Evolutionary conservation across 2,113 vertebrate species (phyloP), one percentile per base, ranked within the genome.

Genomic region (Ia io): DNA sequence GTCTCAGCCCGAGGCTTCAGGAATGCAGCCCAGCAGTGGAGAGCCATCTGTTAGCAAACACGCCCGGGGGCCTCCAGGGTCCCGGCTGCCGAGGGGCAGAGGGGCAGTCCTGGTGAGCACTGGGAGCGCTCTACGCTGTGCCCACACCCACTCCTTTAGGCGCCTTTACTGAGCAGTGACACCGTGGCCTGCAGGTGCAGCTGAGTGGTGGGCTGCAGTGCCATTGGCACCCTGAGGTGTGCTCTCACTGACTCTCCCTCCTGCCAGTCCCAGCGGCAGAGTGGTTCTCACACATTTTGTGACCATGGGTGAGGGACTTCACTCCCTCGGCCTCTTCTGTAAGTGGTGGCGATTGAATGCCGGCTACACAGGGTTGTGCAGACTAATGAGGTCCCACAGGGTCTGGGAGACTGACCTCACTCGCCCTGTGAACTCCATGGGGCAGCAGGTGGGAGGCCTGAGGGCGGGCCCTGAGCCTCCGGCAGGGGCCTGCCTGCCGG

Each of bases 191-290:
- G 2, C 2, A 0, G 11, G 12, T 13, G 22, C 23, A 59, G 56
- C 22, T 25, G 56, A 16, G 56, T 22, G 13, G 17, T 9, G 5
- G 9, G 71, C 76, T 11, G 17, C 22, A 28, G 30, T 13, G 53
- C 78, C 0, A 0, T 67, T 32, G 5, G 28, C 51, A 22, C 67
- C 87, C 1, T 0, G 0, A 14, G 25, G 23, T 14, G 16, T 13
- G 20, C 28, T 51, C 35, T 40, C 5, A 1, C 42, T 1, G 1
- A 6, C 59, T 44, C 44, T 14, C 8, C 49, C 18, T 32, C 32
- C 32, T 17, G 16, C 67, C 35, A 25, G 5, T 77, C 2, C 0
- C 18, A 18, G 69, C 0, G 0, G 35, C 3, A 23, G 5, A 44
- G 77, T 30, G 51, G 37, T 42, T 76, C 37, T 9, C 42, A 37